phyloP scores from a whole-genome alignment of 2,113 vertebrate species.

The Chascanopsetta lugubris region DNA sequence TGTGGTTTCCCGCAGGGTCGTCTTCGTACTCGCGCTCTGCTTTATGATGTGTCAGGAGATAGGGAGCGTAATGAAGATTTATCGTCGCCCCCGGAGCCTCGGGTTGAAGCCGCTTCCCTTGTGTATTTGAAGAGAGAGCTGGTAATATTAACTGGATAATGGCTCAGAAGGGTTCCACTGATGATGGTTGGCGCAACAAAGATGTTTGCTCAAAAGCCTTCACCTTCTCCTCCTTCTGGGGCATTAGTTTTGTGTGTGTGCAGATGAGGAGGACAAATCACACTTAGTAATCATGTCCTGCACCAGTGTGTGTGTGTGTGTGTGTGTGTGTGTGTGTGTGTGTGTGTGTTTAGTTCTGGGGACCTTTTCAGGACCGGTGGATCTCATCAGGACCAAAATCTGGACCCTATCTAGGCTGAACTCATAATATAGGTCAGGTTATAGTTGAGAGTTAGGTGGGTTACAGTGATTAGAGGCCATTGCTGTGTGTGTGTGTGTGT shows the following conservation, averaged over 20 bases:
- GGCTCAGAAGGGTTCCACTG: not conserved
- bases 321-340: no score
- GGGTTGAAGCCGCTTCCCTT: constrained; percentile 3
- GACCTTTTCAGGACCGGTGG: no score
- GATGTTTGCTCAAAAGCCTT: not conserved
- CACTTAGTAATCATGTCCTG: no score
- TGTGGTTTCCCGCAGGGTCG: constrained; percentile 9
- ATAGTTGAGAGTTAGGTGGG: no score
- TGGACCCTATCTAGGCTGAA: no score
- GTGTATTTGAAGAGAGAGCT: not conserved
- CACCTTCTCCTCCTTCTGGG: not conserved
- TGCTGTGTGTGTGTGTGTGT: no score
- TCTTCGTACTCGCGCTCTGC: constrained; percentile 12
- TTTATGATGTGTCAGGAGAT: constrained; percentile 19
- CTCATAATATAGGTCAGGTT: no score
- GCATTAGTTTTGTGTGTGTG: not conserved
- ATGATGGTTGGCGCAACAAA: constrained; percentile 5
- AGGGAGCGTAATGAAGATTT: constrained; percentile 10
- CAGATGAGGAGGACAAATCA: no score
- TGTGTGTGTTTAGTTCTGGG: no score
- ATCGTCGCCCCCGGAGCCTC: not conserved
- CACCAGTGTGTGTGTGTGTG: no score
- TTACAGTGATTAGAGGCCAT: no score
- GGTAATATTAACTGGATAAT: constrained; percentile 10
- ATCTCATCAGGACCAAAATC: no score